Base-by-base conservation (phyloP, 2,113 vertebrate species). In the Ceuthmochares aereus region DNA sequence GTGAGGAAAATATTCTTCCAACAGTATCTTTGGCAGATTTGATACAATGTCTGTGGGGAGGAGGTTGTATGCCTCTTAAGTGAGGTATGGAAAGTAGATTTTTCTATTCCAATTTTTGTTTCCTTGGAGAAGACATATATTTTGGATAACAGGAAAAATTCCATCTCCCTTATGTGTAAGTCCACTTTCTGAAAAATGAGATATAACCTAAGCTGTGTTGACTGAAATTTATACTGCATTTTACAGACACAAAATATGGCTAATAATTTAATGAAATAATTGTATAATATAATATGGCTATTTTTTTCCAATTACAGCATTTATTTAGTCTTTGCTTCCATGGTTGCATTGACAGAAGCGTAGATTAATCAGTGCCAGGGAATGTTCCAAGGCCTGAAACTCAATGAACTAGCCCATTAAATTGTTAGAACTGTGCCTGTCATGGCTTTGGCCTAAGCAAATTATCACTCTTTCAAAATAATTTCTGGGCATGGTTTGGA, bases 351-450 rank as follows among this genome's bases (percentile, higher is more conserved):
- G 0, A 89, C 34, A 91, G 77, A 91, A 73, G 30, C 34, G 85
- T 58, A 79, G 91, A 79, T 66, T 87, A 89, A 94, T 66, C 84
- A 54, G 27, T 89, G 89, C 94, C 95, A 91, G 87, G 45, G 74
- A 95, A 92, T 52, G 66, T 95, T 97, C 84, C 73, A 76, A 92
- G 60, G 64, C 29, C 76, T 93, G 95, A 95, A 96, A 97, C 64
- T 90, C 0, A 0, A 95, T 68, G 86, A 91, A 63, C n/a, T 51
- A 81, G 52, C 29, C 86, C 49, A 81, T 75, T 95, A 92, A 78
- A 70, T 54, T 76, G 52, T 68, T 94, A 96, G 62, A 89, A 84
- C 58, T 87, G 45, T 36, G 74, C 30, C 64, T 68, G 49, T 36
- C 60, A 89, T 94, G 75, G 84, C 49, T 91, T 95, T 95, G 94